Evolutionary conservation across 2,797 vertebrate species (phyloP), one percentile per base, ranked within the genome.

Genomic region (Crax fasciolata): DNA sequence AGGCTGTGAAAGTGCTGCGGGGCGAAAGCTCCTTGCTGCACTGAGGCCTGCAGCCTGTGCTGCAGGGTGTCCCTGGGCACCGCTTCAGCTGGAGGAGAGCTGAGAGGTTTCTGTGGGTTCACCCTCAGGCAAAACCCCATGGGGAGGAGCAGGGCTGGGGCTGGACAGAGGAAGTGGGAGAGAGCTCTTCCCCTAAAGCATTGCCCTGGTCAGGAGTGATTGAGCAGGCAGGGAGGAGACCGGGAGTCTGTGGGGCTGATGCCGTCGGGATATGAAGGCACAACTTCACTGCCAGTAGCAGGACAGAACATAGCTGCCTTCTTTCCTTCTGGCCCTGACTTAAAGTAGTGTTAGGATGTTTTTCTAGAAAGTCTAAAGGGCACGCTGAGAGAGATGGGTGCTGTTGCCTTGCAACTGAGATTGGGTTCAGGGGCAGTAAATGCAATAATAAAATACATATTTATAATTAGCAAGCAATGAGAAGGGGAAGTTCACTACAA

Each of bases 21-120:
- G 19, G 43, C 21, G 17, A 80, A 71, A 18, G 12, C 28, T 62
- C 62, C 51, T 46, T 51, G 24, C 0, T 5, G 65, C 55, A 5
- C 0, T 0, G 65, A 46, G 57, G 5, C 58, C 81, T 4, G 7
- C 41, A 41, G n/a, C 43, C 71, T 13, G 28, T 10, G 2, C 48
- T 39, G 17, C 12, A 35, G 68, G 51, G 21, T 38, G 78, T 24
- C 54, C 7, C 0, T 10, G 66, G 35, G 28, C 84, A 73, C 38
- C 3, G 5, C 9, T 54, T 90, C 58, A 30, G 43, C 17, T 9
- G 1, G 2, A 35, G 54, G 49, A 68, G 74, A 86, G 23, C 83
- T 10, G 20, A 28, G 5, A 18, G 15, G 17, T 39, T 84, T 80
- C 70, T 94, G 27, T 44, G 30, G 81, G 43, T 41, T 74, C 35